Evolutionary conservation across 2,113 vertebrate species (phyloP).

Genomic region (Melanerpes formicivorus): DNA sequence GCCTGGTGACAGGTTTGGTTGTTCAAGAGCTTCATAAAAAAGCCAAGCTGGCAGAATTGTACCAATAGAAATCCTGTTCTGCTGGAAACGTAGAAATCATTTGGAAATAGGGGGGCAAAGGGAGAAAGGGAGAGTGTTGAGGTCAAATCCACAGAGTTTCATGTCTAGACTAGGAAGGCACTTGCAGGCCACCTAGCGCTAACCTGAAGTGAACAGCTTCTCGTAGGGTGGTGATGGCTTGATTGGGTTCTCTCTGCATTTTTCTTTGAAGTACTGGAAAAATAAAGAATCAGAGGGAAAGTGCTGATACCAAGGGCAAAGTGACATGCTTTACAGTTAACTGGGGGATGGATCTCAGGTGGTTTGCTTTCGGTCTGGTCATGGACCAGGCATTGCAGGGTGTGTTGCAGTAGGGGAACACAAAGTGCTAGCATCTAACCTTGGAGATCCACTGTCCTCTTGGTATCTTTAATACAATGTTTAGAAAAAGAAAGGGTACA

Average conservation of each 20-base stretch:
- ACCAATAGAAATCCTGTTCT: background rate
- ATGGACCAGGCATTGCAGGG: background rate
- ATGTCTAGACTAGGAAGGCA: background rate
- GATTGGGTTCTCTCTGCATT: background rate
- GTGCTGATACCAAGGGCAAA: background rate
- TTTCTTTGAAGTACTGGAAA: background rate
- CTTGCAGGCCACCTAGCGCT: background rate
- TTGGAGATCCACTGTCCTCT: background rate
- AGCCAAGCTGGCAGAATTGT: background rate
- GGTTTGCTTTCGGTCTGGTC: background rate
- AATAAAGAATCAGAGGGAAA: background rate
- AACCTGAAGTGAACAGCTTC: background rate
- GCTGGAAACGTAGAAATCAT: background rate
- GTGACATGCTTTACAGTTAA: rapidly evolving
- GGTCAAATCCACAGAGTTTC: background rate
- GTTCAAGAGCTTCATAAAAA: background rate
- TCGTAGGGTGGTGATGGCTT: background rate
- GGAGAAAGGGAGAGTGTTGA: background rate
- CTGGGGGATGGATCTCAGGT: background rate
- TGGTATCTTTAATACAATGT: background rate
- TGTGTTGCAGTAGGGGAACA: background rate
- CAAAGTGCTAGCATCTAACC: background rate
- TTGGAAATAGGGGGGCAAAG: background rate
- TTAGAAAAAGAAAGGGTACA: background rate
- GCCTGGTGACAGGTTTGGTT: background rate